Base-by-base conservation (phyloP, 2,113 vertebrate genomes). In the Vombatus ursinus region DNA sequence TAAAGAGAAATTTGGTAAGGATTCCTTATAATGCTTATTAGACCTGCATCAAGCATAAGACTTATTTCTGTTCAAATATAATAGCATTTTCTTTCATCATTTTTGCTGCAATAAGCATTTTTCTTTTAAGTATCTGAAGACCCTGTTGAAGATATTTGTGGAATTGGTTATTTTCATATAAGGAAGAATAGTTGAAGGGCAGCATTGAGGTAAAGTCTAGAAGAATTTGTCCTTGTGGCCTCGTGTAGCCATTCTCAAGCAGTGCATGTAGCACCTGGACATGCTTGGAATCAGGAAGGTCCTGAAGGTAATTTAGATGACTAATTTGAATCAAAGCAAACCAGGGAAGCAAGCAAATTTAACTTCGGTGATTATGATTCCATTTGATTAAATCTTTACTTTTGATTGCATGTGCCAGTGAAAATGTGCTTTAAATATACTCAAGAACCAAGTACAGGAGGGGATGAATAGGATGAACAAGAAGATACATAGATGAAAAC, bases 381-480 rank as follows among this genome's bases (percentile, higher is more conserved):
- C 97, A 93, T 97, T 98, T 98, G 97, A 97, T 98, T 98, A 97
- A 98, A 96, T 97, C 96, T 97, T 89, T 92, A 54, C 95, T 97
- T 98, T 96, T 98, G 97, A 98, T 98, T 98, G 96, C 93, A 97
- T 0, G 4, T 97, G 95, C 92, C 96, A 95, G 94, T 96, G 97
- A 97, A 93, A 97, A 96, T 92, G 96, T 95, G 90, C 92, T 94
- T 96, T 97, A 98, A 98, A 97, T 97, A 97, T 49, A 96, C 91
- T 52, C 90, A 77, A n/a, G 93, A 95, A 77, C 96, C 96, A 96
- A 96, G 96, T 91, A 96, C 93, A 96, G 96, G 95, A 96, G 52
- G 89, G n/a, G 93, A 91, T 92, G 92, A 96, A 92, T 95, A 93
- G 93, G 89, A 94, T 94, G 96, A 97, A 91, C 94, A 91, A 93